These are phyloP conservation scores for Kryphioiulus occultus DNA, from an alignment of 2,888 invertebrate species.

Conservation along the genomic window DNA sequence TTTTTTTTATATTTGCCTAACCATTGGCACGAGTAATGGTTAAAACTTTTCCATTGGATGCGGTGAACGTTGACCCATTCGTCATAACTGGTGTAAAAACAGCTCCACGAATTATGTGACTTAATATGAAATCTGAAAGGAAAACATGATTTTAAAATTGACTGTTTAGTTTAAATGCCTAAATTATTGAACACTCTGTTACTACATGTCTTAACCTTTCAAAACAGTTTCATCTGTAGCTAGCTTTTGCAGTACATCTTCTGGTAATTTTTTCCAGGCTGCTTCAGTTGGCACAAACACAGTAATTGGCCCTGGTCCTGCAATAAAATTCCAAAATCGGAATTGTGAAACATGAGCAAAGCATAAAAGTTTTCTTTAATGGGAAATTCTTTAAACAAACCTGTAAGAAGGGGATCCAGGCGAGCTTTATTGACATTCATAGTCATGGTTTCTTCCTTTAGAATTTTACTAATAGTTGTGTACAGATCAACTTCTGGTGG, in stretches of 20 bases:
- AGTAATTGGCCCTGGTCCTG: slow-evolving; percentile 46
- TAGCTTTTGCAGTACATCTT: not conserved
- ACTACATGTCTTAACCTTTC: slow-evolving; percentile 4
- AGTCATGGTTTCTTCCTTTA: slow-evolving; percentile 37
- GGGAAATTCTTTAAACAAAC: not conserved
- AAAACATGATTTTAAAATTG: not conserved
- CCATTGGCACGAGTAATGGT: slow-evolving; percentile 40
- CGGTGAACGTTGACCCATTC: slow-evolving; percentile 44
- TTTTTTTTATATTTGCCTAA: not conserved
- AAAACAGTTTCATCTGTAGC: slow-evolving; percentile 28
- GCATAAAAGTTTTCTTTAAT: not conserved
- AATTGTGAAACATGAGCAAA: not conserved
- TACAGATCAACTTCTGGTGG: slow-evolving; percentile 48
- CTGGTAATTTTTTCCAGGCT: slow-evolving; percentile 46
- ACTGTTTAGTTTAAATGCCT: too few relatives aligned
- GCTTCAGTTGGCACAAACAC: slow-evolving; percentile 51
- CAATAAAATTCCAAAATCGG: not conserved
- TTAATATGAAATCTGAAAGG: slow-evolving; percentile 38
- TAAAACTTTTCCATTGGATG: slow-evolving; percentile 46
- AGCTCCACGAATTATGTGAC: slow-evolving; percentile 49
- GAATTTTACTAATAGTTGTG: slow-evolving; percentile 43
- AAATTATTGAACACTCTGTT: too few relatives aligned
- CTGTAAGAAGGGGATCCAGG: slow-evolving; percentile 43
- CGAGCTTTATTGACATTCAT: not conserved
- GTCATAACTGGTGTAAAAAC: slow-evolving; percentile 48